Percentiles rank a stretch among this genome's conserved stretches.
These are phyloP conservation scores for Scaptomyza cyrtandrae DNA, from an alignment of 2,888 invertebrate genomes.

Conservation along the genomic window DNA sequence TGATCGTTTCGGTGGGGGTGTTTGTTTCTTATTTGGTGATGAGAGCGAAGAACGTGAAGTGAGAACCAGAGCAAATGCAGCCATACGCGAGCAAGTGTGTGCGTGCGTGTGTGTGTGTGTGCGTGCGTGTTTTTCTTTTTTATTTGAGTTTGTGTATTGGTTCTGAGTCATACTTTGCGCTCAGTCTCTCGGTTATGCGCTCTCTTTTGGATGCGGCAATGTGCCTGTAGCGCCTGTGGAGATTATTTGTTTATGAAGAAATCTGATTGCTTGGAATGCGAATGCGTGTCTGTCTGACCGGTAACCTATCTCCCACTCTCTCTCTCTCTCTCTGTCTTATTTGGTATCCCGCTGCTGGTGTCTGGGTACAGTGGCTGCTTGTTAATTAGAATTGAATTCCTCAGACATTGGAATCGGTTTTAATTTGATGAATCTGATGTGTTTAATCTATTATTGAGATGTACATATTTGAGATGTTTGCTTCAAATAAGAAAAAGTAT, in stretches of 20 bases:
- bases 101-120: background rate
- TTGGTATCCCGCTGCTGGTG: conserved; percentile 5
- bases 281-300: conserved; percentile 46
- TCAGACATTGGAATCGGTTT: background rate
- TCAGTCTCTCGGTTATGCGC: conserved; percentile 4
- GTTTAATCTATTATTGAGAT: background rate
- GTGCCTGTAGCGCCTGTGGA: conserved; percentile 44
- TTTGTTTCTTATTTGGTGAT: conserved; percentile 2
- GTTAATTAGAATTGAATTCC: conserved; percentile 2
- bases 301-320: conserved; percentile 6
- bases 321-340: too few relatives aligned
- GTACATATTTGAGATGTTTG: background rate
- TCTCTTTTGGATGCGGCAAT: conserved; percentile 25
- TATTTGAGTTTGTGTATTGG: conserved; percentile 16
- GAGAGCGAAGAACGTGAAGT: conserved; percentile 21
- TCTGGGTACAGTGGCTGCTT: conserved; percentile 5
- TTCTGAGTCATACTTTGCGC: conserved; percentile 44
- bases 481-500: too few relatives aligned
- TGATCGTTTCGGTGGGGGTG: conserved; percentile 50
- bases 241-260: conserved; percentile 73
- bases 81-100: conserved; percentile 2
- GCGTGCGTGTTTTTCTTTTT: background rate
- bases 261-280: conserved; percentile 81
- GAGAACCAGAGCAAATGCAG: conserved; percentile 25
- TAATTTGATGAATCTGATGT: background rate